Conservation (phyloP, 2,888 invertebrate species). For the Sesia bembeciformis region DNA sequence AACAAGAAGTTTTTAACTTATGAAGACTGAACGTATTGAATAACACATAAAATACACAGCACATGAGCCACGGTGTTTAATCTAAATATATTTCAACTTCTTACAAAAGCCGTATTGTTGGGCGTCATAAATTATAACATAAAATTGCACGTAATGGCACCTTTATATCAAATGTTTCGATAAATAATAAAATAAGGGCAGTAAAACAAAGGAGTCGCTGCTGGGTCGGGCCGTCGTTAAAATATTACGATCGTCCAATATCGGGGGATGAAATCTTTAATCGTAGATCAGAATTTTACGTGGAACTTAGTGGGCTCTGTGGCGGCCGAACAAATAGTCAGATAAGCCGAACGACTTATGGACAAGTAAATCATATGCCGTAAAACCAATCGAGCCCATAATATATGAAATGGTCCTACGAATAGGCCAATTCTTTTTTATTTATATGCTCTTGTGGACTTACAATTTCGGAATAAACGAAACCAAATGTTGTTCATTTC, state of each 20-base stretch:
- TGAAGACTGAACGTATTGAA: background rate
- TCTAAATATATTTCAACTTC: background rate
- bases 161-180: slow-evolving; percentile 64
- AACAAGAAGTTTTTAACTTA: background rate
- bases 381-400: slow-evolving; percentile 39
- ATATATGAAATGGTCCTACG: slow-evolving; percentile 1
- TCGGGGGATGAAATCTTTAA: slow-evolving; percentile 66
- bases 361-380: slow-evolving; percentile 41
- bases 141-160: slow-evolving; percentile 54
- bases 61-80: background rate
- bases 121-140: slow-evolving; percentile 49
- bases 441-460: background rate
- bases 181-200: slow-evolving; percentile 65
- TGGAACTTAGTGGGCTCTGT: slow-evolving; percentile 35
- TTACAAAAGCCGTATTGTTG: background rate
- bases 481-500: too few relatives aligned
- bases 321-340: slow-evolving; percentile 34
- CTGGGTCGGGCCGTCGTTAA: slow-evolving; percentile 56
- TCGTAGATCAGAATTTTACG: slow-evolving; percentile 52
- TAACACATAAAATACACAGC: background rate
- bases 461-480: too few relatives aligned
- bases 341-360: slow-evolving; percentile 39
- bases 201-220: slow-evolving; percentile 58
- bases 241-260: slow-evolving; percentile 69
- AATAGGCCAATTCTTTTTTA: slow-evolving; percentile 4